Conservation (phyloP, 2,113 vertebrate genomes). For the Odocoileus hemionus region DNA sequence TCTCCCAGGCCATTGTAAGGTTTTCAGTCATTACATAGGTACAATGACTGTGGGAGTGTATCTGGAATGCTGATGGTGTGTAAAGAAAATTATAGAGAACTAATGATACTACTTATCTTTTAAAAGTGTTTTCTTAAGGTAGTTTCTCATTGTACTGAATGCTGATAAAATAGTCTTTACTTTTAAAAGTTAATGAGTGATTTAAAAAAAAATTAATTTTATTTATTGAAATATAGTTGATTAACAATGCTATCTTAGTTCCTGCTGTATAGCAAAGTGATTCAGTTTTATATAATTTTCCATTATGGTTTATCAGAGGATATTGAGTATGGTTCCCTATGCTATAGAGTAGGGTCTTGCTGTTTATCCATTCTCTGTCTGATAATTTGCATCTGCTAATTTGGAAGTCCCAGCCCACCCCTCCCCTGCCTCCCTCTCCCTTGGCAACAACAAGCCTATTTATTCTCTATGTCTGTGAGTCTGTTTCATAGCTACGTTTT, state of each 20-base stretch:
- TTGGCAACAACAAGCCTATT: not conserved
- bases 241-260: not conserved
- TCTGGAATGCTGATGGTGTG: not conserved
- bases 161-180: not conserved
- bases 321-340: not conserved
- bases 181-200: conserved; percentile 43
- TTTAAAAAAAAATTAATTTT: conserved; percentile 13
- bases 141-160: not conserved
- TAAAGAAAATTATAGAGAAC: not conserved
- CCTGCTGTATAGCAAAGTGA: not conserved
- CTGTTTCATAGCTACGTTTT: not conserved
- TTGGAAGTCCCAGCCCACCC: not conserved
- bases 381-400: not conserved
- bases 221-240: not conserved
- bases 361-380: not conserved
- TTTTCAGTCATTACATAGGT: not conserved
- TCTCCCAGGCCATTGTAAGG: not conserved
- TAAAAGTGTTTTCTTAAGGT: not conserved
- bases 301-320: not conserved
- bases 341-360: not conserved
- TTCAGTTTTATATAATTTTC: not conserved
- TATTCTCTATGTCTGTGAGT: not conserved
- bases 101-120: not conserved
- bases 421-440: not conserved
- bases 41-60: not conserved